These are phyloP conservation scores for Rhynchophorus ferrugineus DNA, from an alignment of 1,140 invertebrate genomes.

Conservation along the genomic window DNA sequence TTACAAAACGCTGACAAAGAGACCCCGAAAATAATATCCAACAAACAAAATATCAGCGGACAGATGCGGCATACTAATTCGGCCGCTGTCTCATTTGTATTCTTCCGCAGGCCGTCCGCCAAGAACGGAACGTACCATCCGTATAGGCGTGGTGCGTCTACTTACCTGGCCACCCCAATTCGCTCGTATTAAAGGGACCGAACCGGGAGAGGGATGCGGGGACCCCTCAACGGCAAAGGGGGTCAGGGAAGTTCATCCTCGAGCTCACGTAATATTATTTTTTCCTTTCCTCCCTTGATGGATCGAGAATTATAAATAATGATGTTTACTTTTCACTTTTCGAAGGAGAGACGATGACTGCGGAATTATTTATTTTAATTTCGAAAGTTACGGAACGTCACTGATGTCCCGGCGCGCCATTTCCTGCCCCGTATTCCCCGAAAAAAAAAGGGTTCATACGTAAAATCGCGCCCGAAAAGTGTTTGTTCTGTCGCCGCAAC, in stretches of 20 bases:
- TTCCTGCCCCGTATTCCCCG: too few species aligned
- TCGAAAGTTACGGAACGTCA: too few species aligned
- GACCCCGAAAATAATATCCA: slow-evolving; percentile 22
- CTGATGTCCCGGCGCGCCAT: too few species aligned
- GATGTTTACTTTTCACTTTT: background rate
- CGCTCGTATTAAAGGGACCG: too few species aligned
- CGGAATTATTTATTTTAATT: background rate
- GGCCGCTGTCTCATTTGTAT: slow-evolving; percentile 21
- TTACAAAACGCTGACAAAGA: slow-evolving; percentile 19
- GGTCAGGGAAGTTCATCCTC: too few species aligned
- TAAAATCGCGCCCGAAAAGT: too few species aligned
- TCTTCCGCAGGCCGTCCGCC: slow-evolving; percentile 12
- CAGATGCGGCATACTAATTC: slow-evolving; percentile 21
- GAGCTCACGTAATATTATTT: background rate
- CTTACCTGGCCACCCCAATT: slow-evolving; percentile 18
- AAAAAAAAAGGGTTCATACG: too few species aligned
- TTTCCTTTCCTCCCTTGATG: background rate
- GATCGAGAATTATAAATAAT: background rate
- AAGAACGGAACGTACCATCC: slow-evolving; percentile 6
- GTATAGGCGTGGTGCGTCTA: slow-evolving; percentile 1
- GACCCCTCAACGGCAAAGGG: too few species aligned
- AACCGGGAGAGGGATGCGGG: too few species aligned
- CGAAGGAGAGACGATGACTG: background rate
- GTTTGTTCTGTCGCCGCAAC: too few species aligned
- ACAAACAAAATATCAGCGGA: slow-evolving; percentile 22